These are phyloP conservation scores for Australoheros facetus DNA, from an alignment of 2,797 vertebrate species.

Conservation along the genomic window DNA sequence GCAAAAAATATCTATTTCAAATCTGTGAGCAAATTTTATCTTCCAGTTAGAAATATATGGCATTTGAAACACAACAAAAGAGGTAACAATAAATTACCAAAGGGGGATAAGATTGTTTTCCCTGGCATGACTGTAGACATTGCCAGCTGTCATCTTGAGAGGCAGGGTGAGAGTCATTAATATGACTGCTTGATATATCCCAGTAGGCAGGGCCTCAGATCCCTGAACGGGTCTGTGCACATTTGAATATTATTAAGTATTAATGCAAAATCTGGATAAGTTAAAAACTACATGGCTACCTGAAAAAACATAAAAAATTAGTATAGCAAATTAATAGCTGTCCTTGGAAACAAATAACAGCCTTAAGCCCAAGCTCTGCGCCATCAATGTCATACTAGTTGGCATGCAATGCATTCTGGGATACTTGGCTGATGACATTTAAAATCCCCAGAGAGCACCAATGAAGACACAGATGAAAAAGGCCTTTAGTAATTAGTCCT, in stretches of 20 bases:
- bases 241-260: background rate
- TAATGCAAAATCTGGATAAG: background rate
- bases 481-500: background rate
- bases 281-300: background rate
- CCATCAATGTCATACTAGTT: background rate
- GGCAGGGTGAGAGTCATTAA: background rate
- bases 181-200: background rate
- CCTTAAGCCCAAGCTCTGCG: background rate
- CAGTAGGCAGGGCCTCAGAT: background rate
- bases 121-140: background rate
- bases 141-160: background rate
- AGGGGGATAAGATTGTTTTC: background rate
- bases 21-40: background rate
- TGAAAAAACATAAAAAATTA: background rate
- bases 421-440: background rate
- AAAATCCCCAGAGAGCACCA: background rate
- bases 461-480: background rate
- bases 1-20: background rate
- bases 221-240: background rate
- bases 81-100: background rate
- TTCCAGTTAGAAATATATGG: background rate
- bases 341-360: background rate
- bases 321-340: background rate
- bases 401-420: background rate
- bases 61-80: background rate